Evolutionary conservation across 2,113 vertebrate genomes (phyloP), one percentile per base, ranked within the genome.

Genomic region (Epinephelus lanceolatus): DNA sequence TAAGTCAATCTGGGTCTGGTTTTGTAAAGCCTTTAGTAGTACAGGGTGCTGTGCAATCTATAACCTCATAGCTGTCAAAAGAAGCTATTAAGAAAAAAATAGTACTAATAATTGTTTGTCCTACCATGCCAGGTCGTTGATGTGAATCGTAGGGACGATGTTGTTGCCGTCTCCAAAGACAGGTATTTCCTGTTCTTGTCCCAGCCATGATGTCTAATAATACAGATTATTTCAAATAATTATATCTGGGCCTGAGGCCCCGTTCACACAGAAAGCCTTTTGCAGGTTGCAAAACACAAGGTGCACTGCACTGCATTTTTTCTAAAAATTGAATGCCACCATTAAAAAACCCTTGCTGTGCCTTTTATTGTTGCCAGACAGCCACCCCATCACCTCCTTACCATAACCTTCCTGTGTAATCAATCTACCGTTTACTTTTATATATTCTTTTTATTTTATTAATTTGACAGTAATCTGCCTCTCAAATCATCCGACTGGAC

Each of bases 161-260:
- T 99, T 99, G 4, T 63, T 88, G 71, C 97, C 98, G 0, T 96
- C 92, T 88, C 97, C 98, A 94, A 96, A 99, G 52, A 97, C 89
- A 3, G 97, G 95, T 70, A 98, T 83, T 21, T 83, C 81, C 3
- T 90, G 71, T 19, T 89, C 85, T 18, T 96, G 93, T 21, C 97
- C 96, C 85, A 97, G 81, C 98, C 98, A 99, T 2, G 96, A 94
- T 11, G 94, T 92, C 96, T 96, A 49, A 37, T n/a, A 62, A 86
- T 4, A 76, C n/a, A 74, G 1, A 86, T 47, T 2, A 55, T 18
- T 67, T 23, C 2, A 47, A 45, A 67, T 19, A 74, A 12, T 59
- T 23, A 72, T 30, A 30, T 30, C 30, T 30, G 6, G 33, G 53
- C 53, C 18, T 17, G 14, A 51, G 49, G 33, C 33, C 33, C 6